phyloP scores from a whole-genome alignment of 2,888 invertebrate genomes.

The Apocheima hispidaria region DNA sequence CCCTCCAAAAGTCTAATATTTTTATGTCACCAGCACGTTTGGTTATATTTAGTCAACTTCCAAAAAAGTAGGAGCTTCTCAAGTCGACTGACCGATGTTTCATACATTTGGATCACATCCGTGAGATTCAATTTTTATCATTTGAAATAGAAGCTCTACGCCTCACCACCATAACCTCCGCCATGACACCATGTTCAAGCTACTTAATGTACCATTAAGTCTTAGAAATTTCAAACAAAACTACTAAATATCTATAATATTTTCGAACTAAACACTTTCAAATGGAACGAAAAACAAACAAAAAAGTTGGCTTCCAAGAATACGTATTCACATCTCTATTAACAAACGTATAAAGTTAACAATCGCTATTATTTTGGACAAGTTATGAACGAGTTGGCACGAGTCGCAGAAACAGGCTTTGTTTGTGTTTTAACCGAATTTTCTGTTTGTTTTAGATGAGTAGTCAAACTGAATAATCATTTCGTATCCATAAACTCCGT shows the following conservation, averaged over 20 bases:
- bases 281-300: not conserved
- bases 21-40: not conserved
- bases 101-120: no score
- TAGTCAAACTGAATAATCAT: slow-evolving; percentile 8
- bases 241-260: not conserved
- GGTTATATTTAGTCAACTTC: no score
- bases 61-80: no score
- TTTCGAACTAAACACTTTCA: not conserved
- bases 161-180: no score
- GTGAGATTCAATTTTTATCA: no score
- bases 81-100: no score
- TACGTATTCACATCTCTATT: not conserved
- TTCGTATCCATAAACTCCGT: not conserved
- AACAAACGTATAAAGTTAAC: slow-evolving; percentile 17
- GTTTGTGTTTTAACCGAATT: slow-evolving; percentile 20
- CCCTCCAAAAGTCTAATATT: not conserved
- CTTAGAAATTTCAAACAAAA: no score
- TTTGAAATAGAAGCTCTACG: no score
- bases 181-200: no score
- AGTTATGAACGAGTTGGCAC: slow-evolving; percentile 6
- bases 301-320: not conserved
- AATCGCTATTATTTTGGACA: slow-evolving; percentile 11
- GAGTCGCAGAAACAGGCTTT: slow-evolving; percentile 9
- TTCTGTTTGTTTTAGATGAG: slow-evolving; percentile 19
- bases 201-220: no score